phyloP scores from a whole-genome alignment of 2,888 invertebrate genomes.

The Imbricaverruca yamaguchii region DNA sequence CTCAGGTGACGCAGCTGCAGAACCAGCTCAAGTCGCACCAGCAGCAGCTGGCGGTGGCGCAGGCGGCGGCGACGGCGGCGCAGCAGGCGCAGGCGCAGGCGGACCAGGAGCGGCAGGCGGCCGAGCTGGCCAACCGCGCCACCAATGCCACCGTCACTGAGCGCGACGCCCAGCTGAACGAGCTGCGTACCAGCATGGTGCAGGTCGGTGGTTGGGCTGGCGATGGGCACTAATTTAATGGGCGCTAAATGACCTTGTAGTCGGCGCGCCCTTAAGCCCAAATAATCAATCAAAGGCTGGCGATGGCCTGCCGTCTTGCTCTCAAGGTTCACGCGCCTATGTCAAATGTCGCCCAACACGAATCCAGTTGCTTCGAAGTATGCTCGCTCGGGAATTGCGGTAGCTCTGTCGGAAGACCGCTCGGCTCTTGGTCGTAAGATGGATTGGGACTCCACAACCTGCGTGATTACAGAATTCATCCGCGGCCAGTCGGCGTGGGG shows the following conservation, averaged over 20 bases:
- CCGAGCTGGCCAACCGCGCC: conserved; percentile 49
- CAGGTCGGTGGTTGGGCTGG: conserved; percentile 37
- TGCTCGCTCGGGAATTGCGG: no score
- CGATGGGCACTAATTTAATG: not conserved
- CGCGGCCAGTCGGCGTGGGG: no score
- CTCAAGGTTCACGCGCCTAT: no score
- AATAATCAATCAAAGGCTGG: no score
- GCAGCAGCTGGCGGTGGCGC: conserved; percentile 56
- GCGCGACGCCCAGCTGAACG: conserved; percentile 59
- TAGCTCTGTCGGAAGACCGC: no score
- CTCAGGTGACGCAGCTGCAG: conserved; percentile 41
- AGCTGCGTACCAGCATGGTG: conserved; percentile 52
- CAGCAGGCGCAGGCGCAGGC: not conserved
- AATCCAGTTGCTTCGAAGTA: no score
- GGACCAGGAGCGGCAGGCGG: not conserved
- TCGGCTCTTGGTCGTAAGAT: no score
- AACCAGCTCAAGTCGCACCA: conserved; percentile 40
- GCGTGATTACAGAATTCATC: no score
- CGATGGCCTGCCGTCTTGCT: no score
- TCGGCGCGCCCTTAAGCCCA: no score
- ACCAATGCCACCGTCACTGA: conserved; percentile 52
- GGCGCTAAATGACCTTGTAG: not conserved
- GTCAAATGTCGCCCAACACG: no score
- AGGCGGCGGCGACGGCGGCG: not conserved
- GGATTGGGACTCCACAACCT: no score